Evolutionary conservation across 2,113 vertebrate species (phyloP).

Genomic region (Dolichallabes microphthalmus): DNA sequence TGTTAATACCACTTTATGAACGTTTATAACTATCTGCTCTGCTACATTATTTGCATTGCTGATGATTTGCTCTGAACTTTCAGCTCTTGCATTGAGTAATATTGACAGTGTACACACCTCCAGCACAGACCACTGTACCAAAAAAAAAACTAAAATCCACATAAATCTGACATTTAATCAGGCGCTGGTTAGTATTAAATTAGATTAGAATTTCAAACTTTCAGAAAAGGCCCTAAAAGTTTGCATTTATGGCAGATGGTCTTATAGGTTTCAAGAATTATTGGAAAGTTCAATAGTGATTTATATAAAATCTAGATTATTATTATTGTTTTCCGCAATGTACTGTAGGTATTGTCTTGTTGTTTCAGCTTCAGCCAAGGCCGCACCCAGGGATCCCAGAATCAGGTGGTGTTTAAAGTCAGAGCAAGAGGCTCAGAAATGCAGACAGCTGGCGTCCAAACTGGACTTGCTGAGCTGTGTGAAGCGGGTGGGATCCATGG

Average conservation of each 20-base stretch:
- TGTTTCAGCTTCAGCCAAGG: conserved; percentile 38
- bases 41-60: background rate
- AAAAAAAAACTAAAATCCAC: background rate
- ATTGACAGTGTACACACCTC: conserved; percentile 58
- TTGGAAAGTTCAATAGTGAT: background rate
- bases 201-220: background rate
- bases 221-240: background rate
- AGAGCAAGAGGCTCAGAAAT: conserved; percentile 57
- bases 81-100: conserved; percentile 49
- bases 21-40: background rate
- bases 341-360: background rate
- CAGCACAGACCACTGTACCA: background rate
- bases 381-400: conserved; percentile 17
- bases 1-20: background rate
- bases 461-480: conserved; percentile 55
- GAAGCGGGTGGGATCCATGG: background rate
- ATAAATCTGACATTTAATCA: background rate
- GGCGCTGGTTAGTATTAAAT: background rate
- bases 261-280: background rate
- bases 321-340: too few relatives aligned
- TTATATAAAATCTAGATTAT: background rate
- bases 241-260: background rate
- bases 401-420: conserved; percentile 72
- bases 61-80: conserved; percentile 30
- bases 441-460: conserved; percentile 21